Base-by-base conservation (phyloP, 1,140 invertebrate genomes). In the Hydropsyche tenuis region DNA sequence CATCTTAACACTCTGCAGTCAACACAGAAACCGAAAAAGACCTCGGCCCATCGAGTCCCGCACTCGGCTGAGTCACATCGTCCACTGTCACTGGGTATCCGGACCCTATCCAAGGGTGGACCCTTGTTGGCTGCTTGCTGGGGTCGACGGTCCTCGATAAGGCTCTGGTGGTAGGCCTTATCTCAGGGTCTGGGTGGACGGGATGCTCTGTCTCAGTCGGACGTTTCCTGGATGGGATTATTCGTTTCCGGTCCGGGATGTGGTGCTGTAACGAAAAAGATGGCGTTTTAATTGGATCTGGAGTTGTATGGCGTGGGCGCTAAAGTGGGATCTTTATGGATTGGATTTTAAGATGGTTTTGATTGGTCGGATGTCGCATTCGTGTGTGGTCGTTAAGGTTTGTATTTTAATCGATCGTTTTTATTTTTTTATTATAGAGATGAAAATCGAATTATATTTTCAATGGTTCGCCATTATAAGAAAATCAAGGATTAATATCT, bases 271-370 rank as follows among this genome's bases (percentile, higher is more conserved):
- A 45, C 7, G 42, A 45, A 45, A 45, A 14, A 45, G 6, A 6
- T 9, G 7, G 6, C 42, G 6, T 45, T 45, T 45, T 45, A 45
- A 45, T 45, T 6, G 6, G 14, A 45, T 45, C 7, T 9, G 42
- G 18, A 6, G 51, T 56, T 56, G 6, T 56, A 56, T 11, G 6
- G 5, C 18, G n/a, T n/a, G n/a, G n/a, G n/a, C n/a, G n/a, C n/a
- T n/a, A n/a, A n/a, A n/a, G n/a, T n/a, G n/a, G n/a, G n/a, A n/a
- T n/a, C n/a, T n/a, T n/a, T n/a, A n/a, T 9, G 7, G 18, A 6
- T 56, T 56, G 51, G 18, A 18, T 11, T 63, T 63, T 63, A 63
- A 16, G 60, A 27, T 20, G 60, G 7, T n/a, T n/a, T n/a, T n/a
- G n/a, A n/a, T n/a, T n/a, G n/a, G n/a, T n/a, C n/a, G n/a, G n/a